Percentiles rank a stretch among this genome's conserved stretches.
Conservation (phyloP, 2,113 vertebrate species). For the Hipposideros armiger region DNA sequence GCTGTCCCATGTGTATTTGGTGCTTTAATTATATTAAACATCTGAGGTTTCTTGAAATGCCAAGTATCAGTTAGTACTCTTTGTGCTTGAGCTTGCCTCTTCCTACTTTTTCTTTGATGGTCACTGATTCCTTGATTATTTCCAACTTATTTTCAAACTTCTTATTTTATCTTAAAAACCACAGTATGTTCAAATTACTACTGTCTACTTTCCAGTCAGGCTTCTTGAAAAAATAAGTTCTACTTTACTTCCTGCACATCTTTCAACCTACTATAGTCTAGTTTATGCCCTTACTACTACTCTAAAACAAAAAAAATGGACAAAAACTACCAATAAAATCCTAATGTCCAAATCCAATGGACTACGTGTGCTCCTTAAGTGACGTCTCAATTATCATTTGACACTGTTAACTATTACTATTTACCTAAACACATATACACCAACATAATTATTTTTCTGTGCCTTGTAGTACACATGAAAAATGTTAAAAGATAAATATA, state of each 20-base stretch:
- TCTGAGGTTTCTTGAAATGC: neutral
- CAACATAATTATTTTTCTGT: conserved; percentile 2
- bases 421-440: neutral
- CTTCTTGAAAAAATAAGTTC: conserved; percentile 14
- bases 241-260: neutral
- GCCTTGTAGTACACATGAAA: conserved; percentile 5
- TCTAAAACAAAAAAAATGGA: neutral
- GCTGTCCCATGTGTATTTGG: neutral
- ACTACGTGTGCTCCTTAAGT: neutral
- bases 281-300: neutral
- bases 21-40: neutral
- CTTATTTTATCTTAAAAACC: conserved; percentile 49
- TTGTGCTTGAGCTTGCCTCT: neutral
- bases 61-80: neutral
- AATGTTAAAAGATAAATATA: conserved; percentile 51
- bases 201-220: neutral
- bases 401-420: neutral
- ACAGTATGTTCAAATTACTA: neutral
- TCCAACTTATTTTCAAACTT: conserved; percentile 40
- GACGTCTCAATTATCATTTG: conserved; percentile 18
- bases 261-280: neutral
- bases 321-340: conserved; percentile 34
- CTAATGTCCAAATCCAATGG: conserved; percentile 41
- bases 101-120: neutral
- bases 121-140: neutral